Conservation (phyloP, 2,888 invertebrate genomes). For the Leucoptera coffeella region DNA sequence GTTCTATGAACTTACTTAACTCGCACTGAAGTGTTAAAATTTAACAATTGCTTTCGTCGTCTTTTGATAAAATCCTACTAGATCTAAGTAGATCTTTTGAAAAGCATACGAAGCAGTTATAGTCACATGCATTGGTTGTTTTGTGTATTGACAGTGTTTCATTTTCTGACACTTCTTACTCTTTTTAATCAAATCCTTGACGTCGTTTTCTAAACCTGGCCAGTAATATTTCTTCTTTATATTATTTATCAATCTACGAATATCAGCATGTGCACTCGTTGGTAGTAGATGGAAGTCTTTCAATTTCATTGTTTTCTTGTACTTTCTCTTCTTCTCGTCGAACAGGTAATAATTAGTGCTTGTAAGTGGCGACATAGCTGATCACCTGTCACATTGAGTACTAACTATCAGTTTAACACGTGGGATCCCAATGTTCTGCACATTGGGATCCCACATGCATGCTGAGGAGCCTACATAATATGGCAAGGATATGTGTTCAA, state of each 20-base stretch:
- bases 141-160: constrained; percentile 4
- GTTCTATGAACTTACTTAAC: constrained; percentile 4
- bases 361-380: too few species aligned
- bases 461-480: too few species aligned
- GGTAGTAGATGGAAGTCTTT: constrained; percentile 7
- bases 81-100: constrained; percentile 7
- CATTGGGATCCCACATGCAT: too few species aligned
- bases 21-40: constrained; percentile 8
- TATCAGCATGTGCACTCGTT: constrained; percentile 5
- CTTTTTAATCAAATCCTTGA: constrained; percentile 2
- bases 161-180: constrained; percentile 6
- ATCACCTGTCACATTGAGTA: too few species aligned
- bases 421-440: too few species aligned
- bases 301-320: constrained; percentile 4
- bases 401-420: too few species aligned
- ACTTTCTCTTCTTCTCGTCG: too few species aligned
- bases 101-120: constrained; percentile 6
- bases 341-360: too few species aligned
- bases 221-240: constrained; percentile 6
- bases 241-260: constrained; percentile 5
- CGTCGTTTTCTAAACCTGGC: constrained; percentile 5
- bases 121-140: constrained; percentile 7
- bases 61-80: constrained; percentile 7
- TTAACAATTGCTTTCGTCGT: constrained; percentile 5
- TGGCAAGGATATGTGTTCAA: too few species aligned